phyloP scores from a whole-genome alignment of 1,140 invertebrate species.

The Prorops nasuta region DNA sequence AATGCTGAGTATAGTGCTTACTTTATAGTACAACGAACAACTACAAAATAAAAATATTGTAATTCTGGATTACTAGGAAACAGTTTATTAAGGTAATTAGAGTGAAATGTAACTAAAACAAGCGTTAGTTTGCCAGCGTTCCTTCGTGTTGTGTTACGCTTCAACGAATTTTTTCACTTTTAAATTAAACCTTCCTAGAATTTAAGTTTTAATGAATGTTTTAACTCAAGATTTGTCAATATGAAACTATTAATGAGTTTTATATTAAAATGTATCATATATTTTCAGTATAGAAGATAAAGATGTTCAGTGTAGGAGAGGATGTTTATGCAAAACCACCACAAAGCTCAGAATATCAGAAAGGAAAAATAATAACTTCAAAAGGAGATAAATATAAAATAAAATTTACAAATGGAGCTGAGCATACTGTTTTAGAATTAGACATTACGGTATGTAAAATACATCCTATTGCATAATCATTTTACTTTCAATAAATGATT shows the following conservation, averaged over 20 bases:
- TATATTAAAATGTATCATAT: not conserved
- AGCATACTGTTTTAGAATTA: slow-evolving; percentile 26
- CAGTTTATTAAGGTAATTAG: too few relatives aligned
- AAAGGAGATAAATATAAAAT: slow-evolving; percentile 38
- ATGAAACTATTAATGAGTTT: too few relatives aligned
- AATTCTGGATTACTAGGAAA: too few relatives aligned
- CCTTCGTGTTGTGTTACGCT: too few relatives aligned
- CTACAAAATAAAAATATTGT: too few relatives aligned
- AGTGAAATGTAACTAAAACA: too few relatives aligned
- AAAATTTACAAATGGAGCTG: slow-evolving; percentile 33
- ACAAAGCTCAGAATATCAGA: slow-evolving; percentile 28
- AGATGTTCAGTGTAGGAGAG: slow-evolving; percentile 42
- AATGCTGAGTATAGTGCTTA: too few relatives aligned
- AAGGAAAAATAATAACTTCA: slow-evolving; percentile 32
- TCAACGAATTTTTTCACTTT: not conserved
- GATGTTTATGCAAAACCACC: slow-evolving; percentile 41
- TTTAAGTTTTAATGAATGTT: too few relatives aligned
- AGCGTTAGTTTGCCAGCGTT: too few relatives aligned
- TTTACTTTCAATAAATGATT: not conserved
- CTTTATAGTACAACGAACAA: too few relatives aligned
- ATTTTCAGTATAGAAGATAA: slow-evolving; percentile 7
- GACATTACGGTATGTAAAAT: slow-evolving; percentile 36
- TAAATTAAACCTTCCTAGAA: not conserved
- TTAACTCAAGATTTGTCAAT: too few relatives aligned
- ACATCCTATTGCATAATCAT: not conserved